phyloP scores from a whole-genome alignment of 2,888 invertebrate species.

The Brachypalpus laphriformis region DNA sequence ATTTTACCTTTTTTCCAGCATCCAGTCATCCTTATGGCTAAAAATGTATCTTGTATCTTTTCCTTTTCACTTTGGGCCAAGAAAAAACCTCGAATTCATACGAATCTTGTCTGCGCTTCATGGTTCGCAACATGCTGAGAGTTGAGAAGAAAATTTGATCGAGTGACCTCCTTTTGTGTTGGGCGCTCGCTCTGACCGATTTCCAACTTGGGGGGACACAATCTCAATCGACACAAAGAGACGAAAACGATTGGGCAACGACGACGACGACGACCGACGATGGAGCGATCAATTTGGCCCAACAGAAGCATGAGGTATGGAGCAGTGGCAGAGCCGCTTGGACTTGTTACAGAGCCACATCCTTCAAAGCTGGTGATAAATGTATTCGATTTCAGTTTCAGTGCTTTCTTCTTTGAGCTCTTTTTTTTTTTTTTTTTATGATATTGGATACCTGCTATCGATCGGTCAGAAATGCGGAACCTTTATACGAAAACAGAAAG shows the following conservation, averaged over 20 bases:
- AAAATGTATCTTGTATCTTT: conserved; percentile 30
- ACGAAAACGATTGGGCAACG: conserved; percentile 33
- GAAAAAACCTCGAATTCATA: conserved; percentile 4
- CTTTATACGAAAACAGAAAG: conserved; percentile 18
- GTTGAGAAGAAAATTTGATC: conserved; percentile 65
- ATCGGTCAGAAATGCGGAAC: conserved; percentile 53
- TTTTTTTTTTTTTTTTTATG: neutral
- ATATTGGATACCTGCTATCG: conserved; percentile 50
- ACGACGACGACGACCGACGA: neutral
- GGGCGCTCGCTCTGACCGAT: conserved; percentile 71
- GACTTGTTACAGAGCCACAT: conserved; percentile 52
- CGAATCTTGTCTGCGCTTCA: conserved; percentile 2
- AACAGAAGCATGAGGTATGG: conserved; percentile 38
- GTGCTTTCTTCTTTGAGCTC: conserved; percentile 54
- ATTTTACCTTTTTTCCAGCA: conserved; percentile 17
- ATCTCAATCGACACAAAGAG: conserved; percentile 14
- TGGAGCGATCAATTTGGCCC: conserved; percentile 56
- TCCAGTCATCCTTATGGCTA: conserved; percentile 54
- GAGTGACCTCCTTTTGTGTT: conserved; percentile 72
- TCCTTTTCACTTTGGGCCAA: conserved; percentile 55
- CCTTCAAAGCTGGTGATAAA: conserved; percentile 69
- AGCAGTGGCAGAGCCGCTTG: neutral
- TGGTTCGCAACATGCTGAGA: conserved; percentile 55
- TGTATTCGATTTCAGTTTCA: conserved; percentile 70
- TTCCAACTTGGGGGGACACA: conserved; percentile 51